Conservation (phyloP, 2,113 vertebrate genomes). For the Alethe diademata region DNA sequence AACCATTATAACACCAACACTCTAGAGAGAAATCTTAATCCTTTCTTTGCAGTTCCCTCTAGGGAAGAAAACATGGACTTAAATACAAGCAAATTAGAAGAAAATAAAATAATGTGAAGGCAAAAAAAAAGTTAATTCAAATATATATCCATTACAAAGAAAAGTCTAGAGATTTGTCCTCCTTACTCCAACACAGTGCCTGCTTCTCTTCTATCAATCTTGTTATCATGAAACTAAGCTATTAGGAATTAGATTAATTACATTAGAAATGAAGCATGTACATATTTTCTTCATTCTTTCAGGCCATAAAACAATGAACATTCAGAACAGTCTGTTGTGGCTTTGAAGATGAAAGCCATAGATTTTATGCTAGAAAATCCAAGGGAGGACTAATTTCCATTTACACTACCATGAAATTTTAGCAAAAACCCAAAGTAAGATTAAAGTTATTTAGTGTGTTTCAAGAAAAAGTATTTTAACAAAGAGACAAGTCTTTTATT, state of each 20-base stretch:
- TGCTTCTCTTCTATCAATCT: not conserved
- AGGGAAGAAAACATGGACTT: not conserved
- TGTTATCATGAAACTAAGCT: not conserved
- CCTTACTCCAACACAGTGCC: not conserved
- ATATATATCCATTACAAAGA: not conserved
- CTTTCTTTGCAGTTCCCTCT: not conserved
- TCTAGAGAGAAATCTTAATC: not conserved
- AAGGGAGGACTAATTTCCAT: not conserved
- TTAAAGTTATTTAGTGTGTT: not conserved
- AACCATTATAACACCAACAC: not conserved
- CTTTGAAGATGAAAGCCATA: not conserved
- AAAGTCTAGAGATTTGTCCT: not conserved
- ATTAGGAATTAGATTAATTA: not conserved
- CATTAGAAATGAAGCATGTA: not conserved
- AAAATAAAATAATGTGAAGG: not conserved
- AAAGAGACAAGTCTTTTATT: not conserved
- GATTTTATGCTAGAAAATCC: not conserved
- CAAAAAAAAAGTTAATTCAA: not conserved
- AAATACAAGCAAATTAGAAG: not conserved
- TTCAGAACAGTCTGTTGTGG: not conserved
- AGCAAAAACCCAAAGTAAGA: not conserved
- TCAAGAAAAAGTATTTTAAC: not conserved
- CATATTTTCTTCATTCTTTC: conserved; percentile 5
- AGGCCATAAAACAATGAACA: not conserved
- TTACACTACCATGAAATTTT: not conserved